Evolutionary conservation across 2,888 invertebrate species (phyloP).

Genomic region (Microplitis manilae): DNA sequence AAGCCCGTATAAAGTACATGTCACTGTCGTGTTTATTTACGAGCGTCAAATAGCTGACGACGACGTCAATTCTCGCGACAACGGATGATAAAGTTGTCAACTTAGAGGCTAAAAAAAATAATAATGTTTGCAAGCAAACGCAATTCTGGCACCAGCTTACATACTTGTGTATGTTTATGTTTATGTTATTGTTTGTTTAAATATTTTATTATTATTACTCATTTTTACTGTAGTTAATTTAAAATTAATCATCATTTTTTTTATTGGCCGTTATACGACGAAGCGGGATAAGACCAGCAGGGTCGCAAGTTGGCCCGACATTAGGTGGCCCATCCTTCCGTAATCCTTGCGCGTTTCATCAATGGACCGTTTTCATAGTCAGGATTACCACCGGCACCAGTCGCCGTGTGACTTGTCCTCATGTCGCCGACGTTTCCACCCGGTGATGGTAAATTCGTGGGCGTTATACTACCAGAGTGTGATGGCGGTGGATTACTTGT

Average conservation of each 20-base stretch:
- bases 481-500: conserved; percentile 69
- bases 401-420: conserved; percentile 73
- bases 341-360: conserved; percentile 89
- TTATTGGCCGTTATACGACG: conserved; percentile 61
- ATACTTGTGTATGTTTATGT: conserved; percentile 17
- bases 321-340: conserved; percentile 94
- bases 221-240: conserved; percentile 18
- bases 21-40: conserved; percentile 42
- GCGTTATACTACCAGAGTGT: conserved; percentile 83
- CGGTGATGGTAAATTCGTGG: conserved; percentile 87
- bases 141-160: conserved; percentile 26
- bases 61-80: too few relatives aligned
- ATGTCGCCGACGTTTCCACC: conserved; percentile 74
- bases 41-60: too few relatives aligned
- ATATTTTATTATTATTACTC: conserved; percentile 20
- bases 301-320: conserved; percentile 53
- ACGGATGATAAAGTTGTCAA: neutral
- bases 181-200: conserved; percentile 6
- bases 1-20: conserved; percentile 30
- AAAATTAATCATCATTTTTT: conserved; percentile 29
- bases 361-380: conserved; percentile 80
- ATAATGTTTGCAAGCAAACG: conserved; percentile 14
- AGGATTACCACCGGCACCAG: conserved; percentile 68
- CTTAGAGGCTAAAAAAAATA: conserved; percentile 11
- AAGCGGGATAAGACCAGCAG: conserved; percentile 37